phyloP scores from a whole-genome alignment of 2,797 vertebrate genomes.

The Psittacula echo region DNA sequence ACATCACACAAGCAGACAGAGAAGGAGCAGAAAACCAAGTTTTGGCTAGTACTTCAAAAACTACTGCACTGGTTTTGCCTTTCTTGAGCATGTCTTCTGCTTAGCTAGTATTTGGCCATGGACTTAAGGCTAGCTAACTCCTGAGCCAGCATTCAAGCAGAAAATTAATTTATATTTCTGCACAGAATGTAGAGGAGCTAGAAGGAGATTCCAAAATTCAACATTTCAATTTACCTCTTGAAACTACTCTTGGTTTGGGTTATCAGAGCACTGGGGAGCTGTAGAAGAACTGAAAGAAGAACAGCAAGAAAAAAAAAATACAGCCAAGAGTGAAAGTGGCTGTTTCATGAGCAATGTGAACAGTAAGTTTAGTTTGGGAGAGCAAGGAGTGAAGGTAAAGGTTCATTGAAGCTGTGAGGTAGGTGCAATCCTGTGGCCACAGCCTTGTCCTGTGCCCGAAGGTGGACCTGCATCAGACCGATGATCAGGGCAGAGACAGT shows the following conservation, averaged over 20 bases:
- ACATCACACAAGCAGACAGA: neutral
- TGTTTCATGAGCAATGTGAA: neutral
- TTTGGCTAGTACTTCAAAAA: neutral
- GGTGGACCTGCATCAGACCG: neutral
- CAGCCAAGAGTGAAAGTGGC: neutral
- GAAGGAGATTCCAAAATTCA: neutral
- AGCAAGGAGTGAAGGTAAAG: neutral
- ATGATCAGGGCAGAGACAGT: neutral
- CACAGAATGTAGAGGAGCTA: neutral
- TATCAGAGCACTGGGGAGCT: neutral
- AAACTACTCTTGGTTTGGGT: neutral
- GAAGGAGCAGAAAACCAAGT: neutral
- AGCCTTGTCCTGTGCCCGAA: neutral
- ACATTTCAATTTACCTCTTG: neutral
- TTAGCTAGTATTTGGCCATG: neutral
- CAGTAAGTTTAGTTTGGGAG: neutral
- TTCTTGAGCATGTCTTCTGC: neutral
- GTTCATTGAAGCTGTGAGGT: neutral
- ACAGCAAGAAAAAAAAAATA: neutral
- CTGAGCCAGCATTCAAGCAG: neutral
- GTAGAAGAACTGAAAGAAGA: constrained; percentile 4
- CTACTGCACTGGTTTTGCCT: neutral
- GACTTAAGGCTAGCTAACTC: neutral
- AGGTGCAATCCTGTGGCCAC: neutral
- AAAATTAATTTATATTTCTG: neutral